Conservation (phyloP, 2,113 vertebrate genomes). For the Toxostoma redivivum region DNA sequence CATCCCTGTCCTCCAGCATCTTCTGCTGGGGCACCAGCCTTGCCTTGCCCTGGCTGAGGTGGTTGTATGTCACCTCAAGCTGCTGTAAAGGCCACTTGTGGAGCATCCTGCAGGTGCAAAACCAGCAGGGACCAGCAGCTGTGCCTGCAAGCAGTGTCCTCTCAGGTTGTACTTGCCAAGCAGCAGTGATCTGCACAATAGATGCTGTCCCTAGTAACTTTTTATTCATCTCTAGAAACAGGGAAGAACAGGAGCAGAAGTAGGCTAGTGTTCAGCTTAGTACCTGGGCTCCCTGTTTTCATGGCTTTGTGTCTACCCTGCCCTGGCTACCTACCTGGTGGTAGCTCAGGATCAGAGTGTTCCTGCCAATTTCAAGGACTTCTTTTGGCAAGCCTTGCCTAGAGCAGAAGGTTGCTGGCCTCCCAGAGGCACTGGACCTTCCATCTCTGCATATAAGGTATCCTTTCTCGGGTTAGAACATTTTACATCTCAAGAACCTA, state of each 20-base stretch:
- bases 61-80: too few relatives aligned
- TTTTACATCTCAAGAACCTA: background rate
- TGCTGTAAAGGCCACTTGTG: background rate
- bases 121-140: background rate
- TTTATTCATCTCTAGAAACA: background rate
- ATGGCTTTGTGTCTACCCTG: background rate
- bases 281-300: background rate
- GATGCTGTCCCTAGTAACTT: background rate
- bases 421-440: fast-evolving
- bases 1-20: background rate
- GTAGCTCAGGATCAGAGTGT: fast-evolving
- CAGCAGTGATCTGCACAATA: fast-evolving
- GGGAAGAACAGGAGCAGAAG: background rate
- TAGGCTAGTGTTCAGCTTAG: background rate
- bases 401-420: background rate
- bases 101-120: background rate
- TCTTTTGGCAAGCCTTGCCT: background rate
- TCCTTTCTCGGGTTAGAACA: background rate
- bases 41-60: background rate
- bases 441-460: background rate
- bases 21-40: background rate
- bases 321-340: too few relatives aligned
- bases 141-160: background rate
- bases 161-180: background rate
- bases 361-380: background rate